Evolutionary conservation across 1,140 invertebrate species (phyloP), one percentile per base, ranked within the genome.

Genomic region (Plutomurus gul): DNA sequence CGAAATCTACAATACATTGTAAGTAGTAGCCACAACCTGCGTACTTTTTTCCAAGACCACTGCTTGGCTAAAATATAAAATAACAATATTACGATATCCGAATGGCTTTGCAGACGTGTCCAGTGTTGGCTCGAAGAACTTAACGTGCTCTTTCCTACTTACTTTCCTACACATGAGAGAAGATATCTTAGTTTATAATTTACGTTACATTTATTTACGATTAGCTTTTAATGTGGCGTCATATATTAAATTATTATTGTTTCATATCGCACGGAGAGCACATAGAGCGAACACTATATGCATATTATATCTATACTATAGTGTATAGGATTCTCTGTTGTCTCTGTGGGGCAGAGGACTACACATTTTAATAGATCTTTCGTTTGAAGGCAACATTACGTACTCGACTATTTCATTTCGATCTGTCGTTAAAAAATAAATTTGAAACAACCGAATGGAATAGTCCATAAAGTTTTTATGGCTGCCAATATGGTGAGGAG

Each of bases 391-490:
- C 25, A 60, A 60, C 51, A 30, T 25, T 60, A 33, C 51, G 6
- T 33, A 13, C 27, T 30, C 27, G 51, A 60, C 13, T 10, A 56
- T 56, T 56, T 56, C 49, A 25, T 56, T 60, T 60, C 27, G 51
- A 60, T 33, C 51, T 60, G 51, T 60, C 22, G 51, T 60, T 60
- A 60, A 60, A 60, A 60, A 30, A 60, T 60, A 60, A 60, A 60
- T 60, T 60, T 60, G 6, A 60, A 60, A 60, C 51, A 60, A 60
- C 51, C 51, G 51, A 60, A 60, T 60, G 33, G 27, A 60, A 30
- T 30, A 60, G 51, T 60, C 51, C 51, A 60, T 60, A 60, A 60
- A 27, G 27, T 60, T 60, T 60, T 60, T 60, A 60, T 33, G 51
- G 27, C 27, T 56, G 49, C 49, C 49, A 56, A 56, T 56, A 22